These are phyloP conservation scores for Ellobium chinense DNA, from an alignment of 2,888 invertebrate species.

Conservation along the genomic window DNA sequence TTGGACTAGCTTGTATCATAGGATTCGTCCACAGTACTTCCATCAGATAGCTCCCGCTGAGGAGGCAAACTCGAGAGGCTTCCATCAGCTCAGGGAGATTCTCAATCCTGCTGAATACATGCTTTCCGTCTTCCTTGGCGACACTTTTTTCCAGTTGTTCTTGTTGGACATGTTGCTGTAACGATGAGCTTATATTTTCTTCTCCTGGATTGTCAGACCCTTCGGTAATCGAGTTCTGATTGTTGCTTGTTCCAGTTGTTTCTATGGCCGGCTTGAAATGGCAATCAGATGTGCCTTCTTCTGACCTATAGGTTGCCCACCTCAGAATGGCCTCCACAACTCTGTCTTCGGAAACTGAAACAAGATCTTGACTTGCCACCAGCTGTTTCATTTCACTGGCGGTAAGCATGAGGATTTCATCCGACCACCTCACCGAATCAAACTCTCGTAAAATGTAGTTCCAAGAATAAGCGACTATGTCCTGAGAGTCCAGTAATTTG, in stretches of 20 bases:
- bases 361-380: not conserved
- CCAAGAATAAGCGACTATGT: not conserved
- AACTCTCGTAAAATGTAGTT: not conserved
- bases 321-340: not conserved
- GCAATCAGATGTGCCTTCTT: not conserved
- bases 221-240: too few relatives aligned
- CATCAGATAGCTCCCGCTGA: not conserved
- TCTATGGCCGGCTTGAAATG: too few relatives aligned
- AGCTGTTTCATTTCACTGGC: not conserved
- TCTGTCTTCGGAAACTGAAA: not conserved
- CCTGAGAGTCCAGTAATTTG: slow-evolving; percentile 9
- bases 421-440: not conserved
- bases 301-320: not conserved
- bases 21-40: not conserved
- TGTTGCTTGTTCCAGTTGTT: too few relatives aligned
- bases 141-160: too few relatives aligned
- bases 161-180: too few relatives aligned
- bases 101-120: too few relatives aligned
- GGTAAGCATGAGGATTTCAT: not conserved
- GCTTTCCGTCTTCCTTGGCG: too few relatives aligned
- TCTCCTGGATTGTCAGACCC: too few relatives aligned
- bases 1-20: not conserved
- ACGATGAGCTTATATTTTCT: too few relatives aligned
- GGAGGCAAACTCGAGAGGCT: not conserved
- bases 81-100: not conserved